Base-by-base conservation (phyloP, 2,888 invertebrate genomes). In the Drosophila formosana region DNA sequence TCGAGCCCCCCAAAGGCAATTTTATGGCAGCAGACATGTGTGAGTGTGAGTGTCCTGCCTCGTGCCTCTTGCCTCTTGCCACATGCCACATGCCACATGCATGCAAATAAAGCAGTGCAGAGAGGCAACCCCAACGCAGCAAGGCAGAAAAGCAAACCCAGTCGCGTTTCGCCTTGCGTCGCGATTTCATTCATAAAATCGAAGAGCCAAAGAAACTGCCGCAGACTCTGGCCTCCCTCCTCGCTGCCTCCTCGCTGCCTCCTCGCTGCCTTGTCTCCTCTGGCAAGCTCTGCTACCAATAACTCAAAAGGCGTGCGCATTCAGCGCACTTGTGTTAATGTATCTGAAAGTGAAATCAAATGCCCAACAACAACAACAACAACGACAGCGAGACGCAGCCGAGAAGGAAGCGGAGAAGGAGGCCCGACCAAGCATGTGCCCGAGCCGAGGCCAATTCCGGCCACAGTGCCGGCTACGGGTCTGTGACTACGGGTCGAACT, bases 171-270 rank as follows among this genome's bases (percentile, higher is more conserved):
- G 80, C 43, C 57, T 47, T 46, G 74, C 78, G 80, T 80, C 80
- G 79, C 80, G 81, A 74, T 88, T 88, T 76, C 84, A 88, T 83
- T 88, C 89, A 84, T 89, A 88, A 88, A 83, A 83, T 83, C 84
- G 89, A 84, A 84, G 89, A 88, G 84, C 72, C 72, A 83, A 84
- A 83, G 84, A 87, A 83, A 88, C 88, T 77, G 82, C 75, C 66
- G 74, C 70, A 79, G 82, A 56, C 41, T 30, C 62, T 46, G 37
- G 8, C 18, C 50, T 9, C 6, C 32, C 2, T n/a, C 4, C 7
- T 23, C 41, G n/a, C n/a, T n/a, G n/a, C 3, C 25, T 9, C 11
- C 39, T 13, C 34, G 18, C 18, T n/a, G n/a, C n/a, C n/a, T 30
- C 9, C 28, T 8, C 30, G 3, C 8, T 4, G 18, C 13, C 37